These are phyloP conservation scores for Peromyscus polionotus DNA, from an alignment of 2,113 vertebrate species.

Conservation along the genomic window DNA sequence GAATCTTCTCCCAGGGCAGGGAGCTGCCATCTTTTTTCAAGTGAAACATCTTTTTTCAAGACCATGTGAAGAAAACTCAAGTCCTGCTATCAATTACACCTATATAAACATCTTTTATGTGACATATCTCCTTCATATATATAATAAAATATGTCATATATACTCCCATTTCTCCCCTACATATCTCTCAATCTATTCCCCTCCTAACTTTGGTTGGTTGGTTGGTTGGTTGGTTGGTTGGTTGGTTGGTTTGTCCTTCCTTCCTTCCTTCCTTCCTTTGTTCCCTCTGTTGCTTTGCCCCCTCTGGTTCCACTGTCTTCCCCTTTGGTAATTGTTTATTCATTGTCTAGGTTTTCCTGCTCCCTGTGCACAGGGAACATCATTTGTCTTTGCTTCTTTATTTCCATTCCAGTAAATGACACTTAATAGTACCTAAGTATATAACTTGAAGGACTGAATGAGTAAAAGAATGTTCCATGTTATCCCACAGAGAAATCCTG, in stretches of 20 bases:
- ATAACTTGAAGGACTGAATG: neutral
- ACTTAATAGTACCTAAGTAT: neutral
- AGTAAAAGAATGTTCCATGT: neutral
- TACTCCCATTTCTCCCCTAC: neutral
- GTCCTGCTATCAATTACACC: neutral
- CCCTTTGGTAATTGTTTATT: neutral
- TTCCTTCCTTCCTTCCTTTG: neutral
- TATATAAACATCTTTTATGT: neutral
- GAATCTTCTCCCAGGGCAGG: neutral
- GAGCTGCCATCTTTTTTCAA: neutral
- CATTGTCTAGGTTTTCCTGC: neutral
- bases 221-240: no score
- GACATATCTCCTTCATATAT: neutral
- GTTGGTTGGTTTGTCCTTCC: no score
- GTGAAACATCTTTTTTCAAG: neutral
- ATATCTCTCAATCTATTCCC: neutral
- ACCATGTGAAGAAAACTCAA: conserved; percentile 1
- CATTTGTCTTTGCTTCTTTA: conserved; percentile 3
- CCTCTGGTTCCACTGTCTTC: neutral
- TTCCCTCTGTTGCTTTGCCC: neutral
- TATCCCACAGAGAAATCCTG: neutral
- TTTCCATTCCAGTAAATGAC: neutral
- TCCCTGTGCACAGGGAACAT: neutral
- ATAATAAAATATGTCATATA: neutral
- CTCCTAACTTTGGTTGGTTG: neutral